Base-by-base conservation (phyloP, 2,113 vertebrate species). In the Pomatostomus ruficeps region DNA sequence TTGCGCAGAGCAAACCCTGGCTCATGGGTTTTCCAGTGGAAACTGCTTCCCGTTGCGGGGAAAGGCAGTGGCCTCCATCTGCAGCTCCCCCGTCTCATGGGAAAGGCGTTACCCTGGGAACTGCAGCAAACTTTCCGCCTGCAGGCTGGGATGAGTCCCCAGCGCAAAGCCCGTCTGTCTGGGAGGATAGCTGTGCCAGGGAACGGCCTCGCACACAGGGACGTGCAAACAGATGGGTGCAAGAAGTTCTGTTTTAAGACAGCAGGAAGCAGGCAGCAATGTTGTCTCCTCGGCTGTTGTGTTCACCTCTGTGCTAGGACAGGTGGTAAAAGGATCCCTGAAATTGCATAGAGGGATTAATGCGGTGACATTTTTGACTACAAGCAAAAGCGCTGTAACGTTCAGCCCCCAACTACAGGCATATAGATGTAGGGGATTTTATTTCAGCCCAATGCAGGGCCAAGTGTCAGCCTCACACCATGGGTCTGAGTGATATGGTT, bases 21-120 rank as follows among this genome's bases (percentile, higher is more conserved):
- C 33, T 58, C 21, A 4, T 4, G 1, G 16, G 25, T 36, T 89
- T 76, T 26, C 70, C 24, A 11, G 16, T 25, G 61, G 65, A 26
- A 57, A 70, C 15, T 28, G 40, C 42, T 68, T 43, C 49, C 36
- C 1, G 1, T 6, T 2, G 3, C 0, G 1, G 48, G 66, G 66
- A 88, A 73, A 72, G 29, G 65, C 9, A 5, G 61, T 20, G 46
- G 58, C 49, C 33, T 77, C 80, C 83, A 66, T 54, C 63, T 83
- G 75, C 89, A 84, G 72, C 70, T 77, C 28, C 55, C n/a, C 40
- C 1, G 1, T 31, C 86, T 59, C 22, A 1, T 4, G 23, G 85
- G 72, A 85, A 76, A 85, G 71, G 71, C 40, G 79, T 65, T 79
- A 73, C 86, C 75, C 67, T 3, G 3, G 67, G 82, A 82, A 72